Conservation (phyloP, 1,140 invertebrate species). For the Rhopalosiphum padi region DNA sequence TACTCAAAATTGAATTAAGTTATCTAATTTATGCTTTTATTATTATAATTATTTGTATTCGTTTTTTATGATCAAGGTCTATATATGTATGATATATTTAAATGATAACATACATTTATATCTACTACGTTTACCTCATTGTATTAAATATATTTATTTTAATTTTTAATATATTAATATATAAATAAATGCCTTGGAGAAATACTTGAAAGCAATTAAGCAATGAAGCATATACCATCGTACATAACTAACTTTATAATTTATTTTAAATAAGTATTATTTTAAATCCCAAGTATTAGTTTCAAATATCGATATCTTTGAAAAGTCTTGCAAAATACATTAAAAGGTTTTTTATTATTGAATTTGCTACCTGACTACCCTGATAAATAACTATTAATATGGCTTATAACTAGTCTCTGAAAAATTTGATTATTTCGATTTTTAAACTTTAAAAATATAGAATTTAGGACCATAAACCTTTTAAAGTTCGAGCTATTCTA, state of each 20-base stretch:
- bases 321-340: background rate
- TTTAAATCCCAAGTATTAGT: background rate
- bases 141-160: background rate
- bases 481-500: background rate
- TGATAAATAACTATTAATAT: background rate
- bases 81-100: background rate
- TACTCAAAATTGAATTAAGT: conserved; percentile 8
- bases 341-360: background rate
- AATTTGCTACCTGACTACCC: background rate
- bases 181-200: background rate
- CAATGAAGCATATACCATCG: background rate
- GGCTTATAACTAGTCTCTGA: background rate
- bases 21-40: conserved; percentile 3
- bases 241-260: background rate
- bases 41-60: background rate
- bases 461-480: background rate
- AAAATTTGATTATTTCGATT: background rate
- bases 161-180: background rate
- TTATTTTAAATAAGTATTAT: background rate
- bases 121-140: background rate
- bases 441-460: background rate
- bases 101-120: background rate
- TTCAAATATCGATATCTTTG: background rate
- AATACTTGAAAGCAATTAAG: background rate
- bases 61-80: background rate